Evolutionary conservation across 2,113 vertebrate genomes (phyloP).

Genomic region (Trachemys scripta): DNA sequence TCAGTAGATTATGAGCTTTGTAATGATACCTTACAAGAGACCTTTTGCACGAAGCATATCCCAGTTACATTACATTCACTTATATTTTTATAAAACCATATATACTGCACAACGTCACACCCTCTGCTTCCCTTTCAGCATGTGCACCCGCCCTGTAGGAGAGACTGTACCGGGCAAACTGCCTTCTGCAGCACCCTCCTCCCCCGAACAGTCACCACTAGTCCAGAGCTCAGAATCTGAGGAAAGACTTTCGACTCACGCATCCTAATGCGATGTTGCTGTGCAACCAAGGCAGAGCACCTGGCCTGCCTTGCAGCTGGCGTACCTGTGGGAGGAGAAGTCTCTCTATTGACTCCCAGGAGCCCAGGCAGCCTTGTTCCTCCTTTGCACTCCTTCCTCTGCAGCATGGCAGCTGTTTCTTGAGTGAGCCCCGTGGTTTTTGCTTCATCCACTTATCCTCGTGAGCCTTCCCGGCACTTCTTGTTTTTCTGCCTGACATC

Average conservation of each 20-base stretch:
- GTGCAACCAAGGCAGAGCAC: constrained; percentile 9
- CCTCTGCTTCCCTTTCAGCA: too few species aligned
- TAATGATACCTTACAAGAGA: too few species aligned
- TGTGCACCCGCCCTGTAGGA: too few species aligned
- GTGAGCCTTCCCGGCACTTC: neutral
- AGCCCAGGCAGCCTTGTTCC: neutral
- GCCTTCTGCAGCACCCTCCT: neutral
- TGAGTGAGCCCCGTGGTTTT: accelerated
- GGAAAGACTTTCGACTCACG: neutral
- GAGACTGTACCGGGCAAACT: neutral
- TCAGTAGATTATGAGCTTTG: too few species aligned
- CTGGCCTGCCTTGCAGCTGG: neutral
- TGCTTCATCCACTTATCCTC: neutral
- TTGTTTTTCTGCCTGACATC: constrained; percentile 8
- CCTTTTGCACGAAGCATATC: too few species aligned
- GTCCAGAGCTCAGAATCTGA: accelerated
- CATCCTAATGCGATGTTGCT: constrained; percentile 1
- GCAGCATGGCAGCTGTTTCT: constrained; percentile 19
- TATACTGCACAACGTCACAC: too few species aligned
- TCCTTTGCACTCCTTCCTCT: neutral
- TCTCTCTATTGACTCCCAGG: neutral
- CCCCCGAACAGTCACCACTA: neutral
- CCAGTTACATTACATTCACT: too few species aligned
- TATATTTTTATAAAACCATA: too few species aligned
- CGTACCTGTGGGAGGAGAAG: neutral